Conservation (phyloP, 2,113 vertebrate species). For the Odobenus rosmarus region DNA sequence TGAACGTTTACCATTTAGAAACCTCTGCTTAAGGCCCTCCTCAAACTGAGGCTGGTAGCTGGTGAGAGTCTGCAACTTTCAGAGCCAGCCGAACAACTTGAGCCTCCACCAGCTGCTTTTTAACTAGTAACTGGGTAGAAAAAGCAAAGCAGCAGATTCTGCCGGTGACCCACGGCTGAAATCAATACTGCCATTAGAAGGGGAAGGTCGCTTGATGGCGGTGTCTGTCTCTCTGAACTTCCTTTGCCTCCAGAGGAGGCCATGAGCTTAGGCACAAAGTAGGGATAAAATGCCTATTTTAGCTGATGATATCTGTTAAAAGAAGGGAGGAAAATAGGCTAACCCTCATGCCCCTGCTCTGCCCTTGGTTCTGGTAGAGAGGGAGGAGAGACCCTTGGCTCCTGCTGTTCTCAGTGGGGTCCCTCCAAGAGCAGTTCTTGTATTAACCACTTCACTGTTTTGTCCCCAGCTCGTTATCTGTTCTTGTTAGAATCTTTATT, state of each 20-base stretch:
- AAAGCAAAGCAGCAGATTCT: slow-evolving; percentile 58
- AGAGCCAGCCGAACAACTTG: neutral
- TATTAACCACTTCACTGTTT: slow-evolving; percentile 83
- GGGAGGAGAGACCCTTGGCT: neutral
- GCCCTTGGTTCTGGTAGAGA: slow-evolving; percentile 55
- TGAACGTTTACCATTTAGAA: neutral
- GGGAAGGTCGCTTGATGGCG: slow-evolving; percentile 14
- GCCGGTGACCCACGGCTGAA: slow-evolving; percentile 37
- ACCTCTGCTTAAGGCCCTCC: neutral
- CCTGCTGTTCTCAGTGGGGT: slow-evolving; percentile 78
- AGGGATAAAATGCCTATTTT: slow-evolving; percentile 64
- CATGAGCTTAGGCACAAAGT: slow-evolving; percentile 14
- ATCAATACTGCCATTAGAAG: neutral
- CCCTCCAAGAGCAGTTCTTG: slow-evolving; percentile 40
- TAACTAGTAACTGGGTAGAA: slow-evolving; percentile 12
- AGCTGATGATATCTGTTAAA: slow-evolving; percentile 60
- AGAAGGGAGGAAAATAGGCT: neutral
- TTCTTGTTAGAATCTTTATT: slow-evolving; percentile 87
- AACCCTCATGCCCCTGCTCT: slow-evolving; percentile 40
- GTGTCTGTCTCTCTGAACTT: slow-evolving; percentile 41
- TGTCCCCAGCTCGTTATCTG: slow-evolving; percentile 83
- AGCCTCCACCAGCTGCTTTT: neutral
- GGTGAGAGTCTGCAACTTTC: neutral
- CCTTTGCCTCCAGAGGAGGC: slow-evolving; percentile 45
- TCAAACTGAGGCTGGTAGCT: neutral